Evolutionary conservation across 1,140 invertebrate species (phyloP).

Genomic region (Cydia strobilella): DNA sequence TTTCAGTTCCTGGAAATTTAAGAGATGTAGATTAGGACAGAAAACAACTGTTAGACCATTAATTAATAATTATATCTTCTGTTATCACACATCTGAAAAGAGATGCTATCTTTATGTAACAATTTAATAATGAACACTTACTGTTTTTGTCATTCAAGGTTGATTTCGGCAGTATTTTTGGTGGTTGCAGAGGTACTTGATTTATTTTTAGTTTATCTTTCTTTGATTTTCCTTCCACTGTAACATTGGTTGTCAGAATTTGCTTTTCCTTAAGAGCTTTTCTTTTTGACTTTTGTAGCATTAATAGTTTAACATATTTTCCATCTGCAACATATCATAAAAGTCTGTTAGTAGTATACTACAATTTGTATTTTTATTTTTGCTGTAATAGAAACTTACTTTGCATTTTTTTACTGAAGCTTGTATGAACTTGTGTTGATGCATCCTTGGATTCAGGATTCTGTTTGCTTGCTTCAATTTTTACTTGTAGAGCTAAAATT

Average conservation of each 20-base stretch:
- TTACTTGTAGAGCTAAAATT: conserved; percentile 68
- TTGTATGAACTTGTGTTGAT: conserved; percentile 60
- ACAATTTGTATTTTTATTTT: too few species aligned
- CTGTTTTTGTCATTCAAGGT: conserved; percentile 58
- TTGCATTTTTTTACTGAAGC: conserved; percentile 55
- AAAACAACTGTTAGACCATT: background rate
- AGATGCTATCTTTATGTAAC: too few species aligned
- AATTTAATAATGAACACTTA: conserved; percentile 36
- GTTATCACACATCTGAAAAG: too few species aligned
- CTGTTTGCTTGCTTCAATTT: conserved; percentile 55
- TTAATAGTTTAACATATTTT: conserved; percentile 60
- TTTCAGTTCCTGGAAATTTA: conserved; percentile 61
- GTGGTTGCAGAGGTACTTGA: conserved; percentile 47
- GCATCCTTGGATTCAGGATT: conserved; percentile 61
- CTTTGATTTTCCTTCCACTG: conserved; percentile 39
- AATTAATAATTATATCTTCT: too few species aligned
- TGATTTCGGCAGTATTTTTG: conserved; percentile 61
- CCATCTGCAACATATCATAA: conserved; percentile 47
- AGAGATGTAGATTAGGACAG: conserved; percentile 1
- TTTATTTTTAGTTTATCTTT: conserved; percentile 37
- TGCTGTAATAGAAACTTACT: conserved; percentile 46
- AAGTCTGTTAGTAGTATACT: background rate
- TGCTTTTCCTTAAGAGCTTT: conserved; percentile 46
- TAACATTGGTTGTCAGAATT: conserved; percentile 38
- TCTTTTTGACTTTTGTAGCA: conserved; percentile 60